Evolutionary conservation across 2,113 vertebrate species (phyloP).

Genomic region (Lynx canadensis): DNA sequence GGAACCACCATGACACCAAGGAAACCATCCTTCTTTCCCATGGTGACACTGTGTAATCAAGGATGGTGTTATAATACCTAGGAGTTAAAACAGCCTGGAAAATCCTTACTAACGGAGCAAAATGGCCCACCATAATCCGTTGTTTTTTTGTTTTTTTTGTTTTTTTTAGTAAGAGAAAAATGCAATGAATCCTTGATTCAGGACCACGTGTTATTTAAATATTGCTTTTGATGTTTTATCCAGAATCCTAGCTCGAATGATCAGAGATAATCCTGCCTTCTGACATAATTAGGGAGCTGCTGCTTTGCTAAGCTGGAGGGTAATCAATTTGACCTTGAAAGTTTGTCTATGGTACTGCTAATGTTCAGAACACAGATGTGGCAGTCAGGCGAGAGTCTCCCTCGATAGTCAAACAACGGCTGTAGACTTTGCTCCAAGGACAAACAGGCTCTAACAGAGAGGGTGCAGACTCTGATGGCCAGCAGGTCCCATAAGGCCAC

Average conservation of each 20-base stretch:
- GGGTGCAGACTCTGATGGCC: background rate
- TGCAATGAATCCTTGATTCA: conserved; percentile 43
- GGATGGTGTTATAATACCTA: background rate
- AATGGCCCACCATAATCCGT: background rate
- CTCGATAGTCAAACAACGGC: background rate
- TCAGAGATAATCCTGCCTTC: conserved; percentile 75
- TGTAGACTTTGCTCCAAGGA: background rate
- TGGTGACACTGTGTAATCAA: background rate
- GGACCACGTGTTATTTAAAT: conserved; percentile 58
- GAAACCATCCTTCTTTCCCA: background rate
- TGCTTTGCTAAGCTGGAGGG: conserved; percentile 50
- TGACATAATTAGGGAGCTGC: conserved; percentile 64
- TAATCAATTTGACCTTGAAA: conserved; percentile 73
- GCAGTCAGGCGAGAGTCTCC: no score
- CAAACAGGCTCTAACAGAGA: background rate
- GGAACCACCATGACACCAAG: background rate
- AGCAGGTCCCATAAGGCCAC: background rate
- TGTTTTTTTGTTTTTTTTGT: background rate
- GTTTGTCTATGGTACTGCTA: conserved; percentile 11
- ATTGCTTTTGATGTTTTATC: conserved; percentile 73
- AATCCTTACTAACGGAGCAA: background rate
- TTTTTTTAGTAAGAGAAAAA: conserved; percentile 46
- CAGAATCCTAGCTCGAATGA: conserved; percentile 57
- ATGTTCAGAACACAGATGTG: background rate
- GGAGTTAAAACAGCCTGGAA: background rate